Conservation (phyloP, 1,140 invertebrate genomes). For the Alviniconcha marisindica region DNA sequence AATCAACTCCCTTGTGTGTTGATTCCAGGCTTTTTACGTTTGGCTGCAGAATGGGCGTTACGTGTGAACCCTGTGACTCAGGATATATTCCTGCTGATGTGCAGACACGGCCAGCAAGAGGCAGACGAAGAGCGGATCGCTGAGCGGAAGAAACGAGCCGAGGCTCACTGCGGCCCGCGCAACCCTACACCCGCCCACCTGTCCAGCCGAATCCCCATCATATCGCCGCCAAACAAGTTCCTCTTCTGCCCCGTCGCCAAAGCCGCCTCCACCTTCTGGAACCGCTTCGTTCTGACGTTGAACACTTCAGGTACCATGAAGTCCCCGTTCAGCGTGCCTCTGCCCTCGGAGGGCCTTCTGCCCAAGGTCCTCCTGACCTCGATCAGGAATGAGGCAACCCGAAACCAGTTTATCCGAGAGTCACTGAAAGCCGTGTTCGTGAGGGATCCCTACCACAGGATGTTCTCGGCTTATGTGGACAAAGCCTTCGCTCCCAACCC, state of each 20-base stretch:
- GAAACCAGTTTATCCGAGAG: neutral
- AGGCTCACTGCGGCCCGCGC: no score
- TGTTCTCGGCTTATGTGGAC: constrained; percentile 41
- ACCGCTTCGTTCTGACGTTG: neutral
- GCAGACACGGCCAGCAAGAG: no score
- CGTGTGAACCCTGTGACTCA: no score
- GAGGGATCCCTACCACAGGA: constrained; percentile 29
- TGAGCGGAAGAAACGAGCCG: no score
- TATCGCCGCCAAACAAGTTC: no score
- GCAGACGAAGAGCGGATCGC: no score
- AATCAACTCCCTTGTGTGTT: no score
- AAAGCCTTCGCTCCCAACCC: constrained; percentile 39
- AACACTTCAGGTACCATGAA: constrained; percentile 1
- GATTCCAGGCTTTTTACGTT: no score
- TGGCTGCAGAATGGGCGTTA: no score
- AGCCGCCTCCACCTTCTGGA: constrained; percentile 30
- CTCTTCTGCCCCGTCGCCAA: constrained; percentile 28
- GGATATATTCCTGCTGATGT: no score
- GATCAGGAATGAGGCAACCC: neutral
- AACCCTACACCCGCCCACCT: no score
- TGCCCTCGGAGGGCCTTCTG: neutral
- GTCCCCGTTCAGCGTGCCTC: constrained; percentile 21
- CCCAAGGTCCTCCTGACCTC: neutral
- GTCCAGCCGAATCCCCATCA: no score
- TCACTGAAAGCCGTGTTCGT: constrained; percentile 23